phyloP scores from a whole-genome alignment of 2,797 vertebrate genomes.

The Lutjanus campechanus region DNA sequence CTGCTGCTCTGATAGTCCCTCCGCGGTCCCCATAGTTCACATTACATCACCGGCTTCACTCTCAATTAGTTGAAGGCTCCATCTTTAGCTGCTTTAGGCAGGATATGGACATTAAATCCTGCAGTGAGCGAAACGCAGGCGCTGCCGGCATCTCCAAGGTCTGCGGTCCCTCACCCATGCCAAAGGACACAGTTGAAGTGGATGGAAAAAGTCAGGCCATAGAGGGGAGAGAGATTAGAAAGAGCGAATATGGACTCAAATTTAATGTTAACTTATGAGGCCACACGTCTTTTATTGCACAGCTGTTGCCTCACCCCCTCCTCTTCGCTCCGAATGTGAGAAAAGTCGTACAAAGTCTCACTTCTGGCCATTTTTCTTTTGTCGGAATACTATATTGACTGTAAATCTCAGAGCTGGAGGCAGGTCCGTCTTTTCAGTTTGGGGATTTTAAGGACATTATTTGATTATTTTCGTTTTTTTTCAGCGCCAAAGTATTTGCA shows the following conservation, averaged over 20 bases:
- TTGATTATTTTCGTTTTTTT: slow-evolving; percentile 59
- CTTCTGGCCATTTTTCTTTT: slow-evolving; percentile 57
- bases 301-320: slow-evolving; percentile 72
- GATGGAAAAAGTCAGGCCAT: slow-evolving; percentile 69
- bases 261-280: slow-evolving; percentile 76
- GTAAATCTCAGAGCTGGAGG: slow-evolving; percentile 70
- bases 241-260: slow-evolving; percentile 58
- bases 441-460: slow-evolving; percentile 67
- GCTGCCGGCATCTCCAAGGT: slow-evolving; percentile 54
- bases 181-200: slow-evolving; percentile 75
- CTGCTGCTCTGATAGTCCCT: slow-evolving; percentile 60
- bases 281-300: slow-evolving; percentile 78
- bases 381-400: slow-evolving; percentile 50
- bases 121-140: slow-evolving; percentile 53
- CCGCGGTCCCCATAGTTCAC: slow-evolving; percentile 62
- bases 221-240: slow-evolving; percentile 64
- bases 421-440: slow-evolving; percentile 59
- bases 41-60: slow-evolving; percentile 78
- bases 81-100: slow-evolving; percentile 71
- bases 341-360: slow-evolving; percentile 65
- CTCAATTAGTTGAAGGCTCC: slow-evolving; percentile 70
- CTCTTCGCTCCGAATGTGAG: slow-evolving; percentile 69
- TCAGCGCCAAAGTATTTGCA: slow-evolving; percentile 43
- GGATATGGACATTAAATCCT: slow-evolving; percentile 79
- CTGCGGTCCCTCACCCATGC: slow-evolving; percentile 58